phyloP scores from a whole-genome alignment of 1,140 invertebrate genomes.

The Ips typographus region DNA sequence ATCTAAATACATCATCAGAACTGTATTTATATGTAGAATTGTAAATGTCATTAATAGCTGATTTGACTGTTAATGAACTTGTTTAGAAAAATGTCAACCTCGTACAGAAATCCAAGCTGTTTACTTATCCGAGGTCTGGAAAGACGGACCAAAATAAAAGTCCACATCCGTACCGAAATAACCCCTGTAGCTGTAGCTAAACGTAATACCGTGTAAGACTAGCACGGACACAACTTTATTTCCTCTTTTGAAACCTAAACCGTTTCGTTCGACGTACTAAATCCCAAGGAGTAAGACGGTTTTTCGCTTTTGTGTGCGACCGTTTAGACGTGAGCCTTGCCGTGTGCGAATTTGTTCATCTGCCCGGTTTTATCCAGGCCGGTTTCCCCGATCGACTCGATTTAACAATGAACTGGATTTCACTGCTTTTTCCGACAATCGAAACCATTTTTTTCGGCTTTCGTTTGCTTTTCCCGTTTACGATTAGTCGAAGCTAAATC shows the following conservation, averaged over 20 bases:
- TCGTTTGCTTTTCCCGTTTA: not conserved
- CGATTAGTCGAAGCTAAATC: not conserved
- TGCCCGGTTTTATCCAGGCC: conserved; percentile 18
- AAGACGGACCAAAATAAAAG: no score
- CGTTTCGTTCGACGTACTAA: conserved; percentile 17
- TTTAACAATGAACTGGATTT: conserved; percentile 21
- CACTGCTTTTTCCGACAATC: not conserved
- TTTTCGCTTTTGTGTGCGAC: conserved; percentile 11
- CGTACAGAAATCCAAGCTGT: no score
- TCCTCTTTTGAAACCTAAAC: conserved; percentile 19
- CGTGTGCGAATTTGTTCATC: conserved; percentile 27
- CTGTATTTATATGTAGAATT: no score
- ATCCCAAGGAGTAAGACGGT: conserved; percentile 20
- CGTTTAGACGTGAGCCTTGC: conserved; percentile 21
- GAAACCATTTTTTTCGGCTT: no score
- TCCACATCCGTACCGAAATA: not conserved
- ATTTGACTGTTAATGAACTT: no score
- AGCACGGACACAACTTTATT: conserved; percentile 18
- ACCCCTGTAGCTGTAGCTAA: conserved; percentile 2
- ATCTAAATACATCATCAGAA: no score
- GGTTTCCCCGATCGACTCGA: conserved; percentile 8
- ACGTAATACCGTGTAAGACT: conserved; percentile 15
- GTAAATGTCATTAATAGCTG: no score
- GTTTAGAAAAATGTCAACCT: no score
- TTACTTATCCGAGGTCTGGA: no score